These are phyloP conservation scores for Lerema accius DNA, from an alignment of 1,140 invertebrate species.

Conservation along the genomic window DNA sequence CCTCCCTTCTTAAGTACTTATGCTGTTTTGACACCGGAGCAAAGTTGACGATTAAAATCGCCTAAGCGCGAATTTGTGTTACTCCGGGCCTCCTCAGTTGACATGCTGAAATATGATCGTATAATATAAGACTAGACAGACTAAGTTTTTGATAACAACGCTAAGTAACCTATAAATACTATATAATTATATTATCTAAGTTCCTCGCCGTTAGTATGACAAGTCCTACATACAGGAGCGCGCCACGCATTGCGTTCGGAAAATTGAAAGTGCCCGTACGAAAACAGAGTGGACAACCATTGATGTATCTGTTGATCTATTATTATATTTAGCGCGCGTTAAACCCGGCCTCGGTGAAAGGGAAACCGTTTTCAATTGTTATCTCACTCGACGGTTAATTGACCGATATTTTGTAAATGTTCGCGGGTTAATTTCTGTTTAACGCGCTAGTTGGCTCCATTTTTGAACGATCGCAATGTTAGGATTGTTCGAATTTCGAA, in stretches of 20 bases:
- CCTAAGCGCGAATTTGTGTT: no score
- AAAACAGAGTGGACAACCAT: constrained; percentile 65
- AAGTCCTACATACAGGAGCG: neutral
- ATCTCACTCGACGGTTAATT: constrained; percentile 74
- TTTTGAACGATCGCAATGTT: constrained; percentile 29
- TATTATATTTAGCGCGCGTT: constrained; percentile 77
- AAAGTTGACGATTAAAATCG: no score
- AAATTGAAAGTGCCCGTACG: constrained; percentile 73
- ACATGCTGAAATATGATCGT: no score
- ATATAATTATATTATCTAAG: neutral
- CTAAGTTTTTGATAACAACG: no score
- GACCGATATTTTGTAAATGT: constrained; percentile 79
- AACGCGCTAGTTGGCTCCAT: constrained; percentile 45
- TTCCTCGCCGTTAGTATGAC: neutral
- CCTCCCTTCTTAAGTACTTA: no score
- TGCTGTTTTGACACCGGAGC: no score
- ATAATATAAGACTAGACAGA: no score
- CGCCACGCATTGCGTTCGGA: constrained; percentile 46
- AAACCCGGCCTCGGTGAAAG: constrained; percentile 66
- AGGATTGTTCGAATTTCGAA: constrained; percentile 38
- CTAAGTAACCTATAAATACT: no score
- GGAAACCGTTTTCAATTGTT: constrained; percentile 79
- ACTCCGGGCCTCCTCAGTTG: no score
- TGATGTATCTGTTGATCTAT: constrained; percentile 73
- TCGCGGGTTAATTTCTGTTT: constrained; percentile 71